Percentiles rank a stretch among this genome's conserved stretches.
Conservation (phyloP, 37 sponge, comb jelly and placozoan species). For the Aphrocallistes beatrix region DNA sequence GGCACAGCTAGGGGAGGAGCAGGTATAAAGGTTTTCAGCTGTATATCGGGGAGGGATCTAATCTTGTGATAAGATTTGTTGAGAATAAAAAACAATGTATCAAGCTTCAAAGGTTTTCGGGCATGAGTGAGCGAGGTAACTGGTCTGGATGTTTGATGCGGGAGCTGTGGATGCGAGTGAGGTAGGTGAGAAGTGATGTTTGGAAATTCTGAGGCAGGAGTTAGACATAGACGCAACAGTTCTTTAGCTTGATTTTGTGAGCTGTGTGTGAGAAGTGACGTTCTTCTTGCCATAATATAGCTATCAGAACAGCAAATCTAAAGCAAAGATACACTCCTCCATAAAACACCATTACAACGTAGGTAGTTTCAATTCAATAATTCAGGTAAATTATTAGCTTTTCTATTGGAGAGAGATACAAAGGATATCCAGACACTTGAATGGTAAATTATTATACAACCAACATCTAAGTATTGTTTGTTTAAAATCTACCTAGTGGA, state of each 20-base stretch:
- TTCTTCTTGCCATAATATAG: background rate
- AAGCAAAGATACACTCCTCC: no score
- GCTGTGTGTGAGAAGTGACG: background rate
- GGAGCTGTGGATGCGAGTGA: background rate
- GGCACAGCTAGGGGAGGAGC: background rate
- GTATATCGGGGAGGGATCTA: background rate
- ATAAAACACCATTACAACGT: no score
- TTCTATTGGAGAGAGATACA: no score
- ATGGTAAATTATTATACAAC: no score
- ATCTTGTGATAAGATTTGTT: background rate
- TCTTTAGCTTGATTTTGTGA: background rate
- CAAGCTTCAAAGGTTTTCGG: background rate
- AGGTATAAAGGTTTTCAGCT: background rate
- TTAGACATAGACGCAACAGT: background rate
- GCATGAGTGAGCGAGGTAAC: background rate
- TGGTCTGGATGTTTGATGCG: background rate
- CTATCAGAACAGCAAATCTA: no score
- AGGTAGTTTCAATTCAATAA: no score
- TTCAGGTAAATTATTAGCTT: no score
- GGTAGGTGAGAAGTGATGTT: background rate
- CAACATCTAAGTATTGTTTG: no score
- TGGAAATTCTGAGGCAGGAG: background rate
- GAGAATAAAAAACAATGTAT: background rate
- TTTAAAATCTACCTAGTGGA: no score
- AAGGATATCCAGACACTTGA: no score